Evolutionary conservation across 2,888 invertebrate species (phyloP).

Genomic region (Noctua janthina): DNA sequence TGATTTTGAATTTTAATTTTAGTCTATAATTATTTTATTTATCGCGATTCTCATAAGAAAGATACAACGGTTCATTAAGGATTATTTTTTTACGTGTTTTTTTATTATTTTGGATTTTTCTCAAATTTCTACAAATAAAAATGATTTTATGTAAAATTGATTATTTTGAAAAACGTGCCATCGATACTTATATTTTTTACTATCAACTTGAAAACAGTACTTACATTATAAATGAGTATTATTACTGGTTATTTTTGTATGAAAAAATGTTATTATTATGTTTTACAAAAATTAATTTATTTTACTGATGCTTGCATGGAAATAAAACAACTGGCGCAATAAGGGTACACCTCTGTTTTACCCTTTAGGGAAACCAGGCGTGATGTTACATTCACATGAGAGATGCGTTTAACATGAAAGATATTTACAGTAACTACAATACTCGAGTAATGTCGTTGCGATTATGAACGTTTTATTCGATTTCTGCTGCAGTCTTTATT

Average conservation of each 20-base stretch:
- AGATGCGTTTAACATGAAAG: neutral
- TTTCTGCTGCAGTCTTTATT: neutral
- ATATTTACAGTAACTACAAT: neutral
- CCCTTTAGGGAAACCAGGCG: neutral
- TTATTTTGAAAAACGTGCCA: slow-evolving; percentile 27
- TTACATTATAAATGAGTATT: slow-evolving; percentile 32
- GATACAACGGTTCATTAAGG: neutral
- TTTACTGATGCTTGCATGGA: neutral
- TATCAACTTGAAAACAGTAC: slow-evolving; percentile 27
- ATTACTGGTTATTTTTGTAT: slow-evolving; percentile 19
- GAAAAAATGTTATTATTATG: neutral
- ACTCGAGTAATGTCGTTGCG: neutral
- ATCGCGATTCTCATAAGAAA: slow-evolving; percentile 10
- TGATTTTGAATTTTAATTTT: slow-evolving; percentile 8
- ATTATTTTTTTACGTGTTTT: neutral
- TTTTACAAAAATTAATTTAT: slow-evolving; percentile 10
- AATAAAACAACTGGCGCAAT: neutral
- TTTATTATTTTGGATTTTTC: neutral
- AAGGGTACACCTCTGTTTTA: neutral
- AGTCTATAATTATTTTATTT: slow-evolving; percentile 4
- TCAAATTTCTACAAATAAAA: neutral
- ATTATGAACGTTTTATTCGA: slow-evolving; percentile 4
- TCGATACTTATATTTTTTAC: slow-evolving; percentile 29
- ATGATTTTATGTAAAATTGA: neutral
- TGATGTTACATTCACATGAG: neutral